A percentile compares a stretch with the other conserved stretches of the same genome.
phyloP scores from a whole-genome alignment of 2,888 invertebrate species.

The Xestoiulus laeticollis region DNA sequence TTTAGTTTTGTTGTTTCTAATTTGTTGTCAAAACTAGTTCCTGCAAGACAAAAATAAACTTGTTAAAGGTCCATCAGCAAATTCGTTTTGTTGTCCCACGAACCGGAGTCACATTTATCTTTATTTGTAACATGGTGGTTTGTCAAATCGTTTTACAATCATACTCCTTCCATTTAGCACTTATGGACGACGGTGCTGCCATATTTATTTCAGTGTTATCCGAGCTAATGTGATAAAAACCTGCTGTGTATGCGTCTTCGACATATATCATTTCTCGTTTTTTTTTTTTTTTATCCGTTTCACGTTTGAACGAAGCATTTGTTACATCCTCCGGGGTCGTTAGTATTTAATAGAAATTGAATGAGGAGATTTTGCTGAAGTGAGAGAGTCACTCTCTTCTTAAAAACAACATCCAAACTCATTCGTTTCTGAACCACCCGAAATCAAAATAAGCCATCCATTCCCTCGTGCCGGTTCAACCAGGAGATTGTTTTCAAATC shows the following conservation, averaged over 20 bases:
- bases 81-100: neutral
- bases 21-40: neutral
- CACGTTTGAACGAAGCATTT: neutral
- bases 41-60: neutral
- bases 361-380: neutral
- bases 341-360: constrained; percentile 22
- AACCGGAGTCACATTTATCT: neutral
- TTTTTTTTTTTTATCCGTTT: neutral
- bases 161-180: constrained; percentile 27
- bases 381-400: neutral
- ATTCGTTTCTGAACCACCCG: neutral
- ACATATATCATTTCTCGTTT: neutral
- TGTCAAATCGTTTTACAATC: constrained; percentile 32
- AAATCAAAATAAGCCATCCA: constrained; percentile 30
- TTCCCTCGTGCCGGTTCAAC: neutral
- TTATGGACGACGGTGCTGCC: neutral
- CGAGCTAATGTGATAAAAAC: constrained; percentile 11
- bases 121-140: constrained; percentile 18
- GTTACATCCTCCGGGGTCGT: neutral
- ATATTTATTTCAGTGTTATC: neutral
- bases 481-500: neutral
- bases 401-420: neutral
- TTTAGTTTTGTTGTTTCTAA: no score
- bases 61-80: neutral
- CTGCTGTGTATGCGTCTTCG: neutral